Evolutionary conservation across 2,888 invertebrate species (phyloP), one percentile per base, ranked within the genome.

Genomic region (Orthonychiurus folsomi): DNA sequence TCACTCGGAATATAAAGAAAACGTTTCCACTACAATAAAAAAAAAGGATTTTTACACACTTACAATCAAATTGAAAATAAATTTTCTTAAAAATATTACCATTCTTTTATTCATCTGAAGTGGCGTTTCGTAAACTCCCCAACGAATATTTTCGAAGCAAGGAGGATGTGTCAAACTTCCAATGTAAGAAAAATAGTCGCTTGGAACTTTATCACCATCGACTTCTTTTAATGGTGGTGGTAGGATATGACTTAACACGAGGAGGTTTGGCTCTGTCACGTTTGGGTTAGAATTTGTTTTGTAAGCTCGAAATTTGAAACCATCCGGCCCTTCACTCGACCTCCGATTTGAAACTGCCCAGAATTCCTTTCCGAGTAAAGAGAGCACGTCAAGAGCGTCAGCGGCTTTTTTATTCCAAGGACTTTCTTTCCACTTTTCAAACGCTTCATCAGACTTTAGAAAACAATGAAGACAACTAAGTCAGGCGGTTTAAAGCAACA

Each of bases 1-100:
- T 63, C 63, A 28, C 60, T 60, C 20, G 63, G 63, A 26, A 63
- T 63, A 57, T 55, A 63, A 18, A 63, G 25, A 23, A 63, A 63
- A 1, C 55, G 5, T 21, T 60, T 59, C 27, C 25, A 63, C 63
- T 63, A 53, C 2, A 25, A 25, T 5, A 9, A 56, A 23, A 25
- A 23, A 15, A 15, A 56, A n/a, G 9, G n/a, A 25, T 15, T 53
- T 53, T 15, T 53, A 15, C n/a, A n/a, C n/a, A n/a, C n/a, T n/a
- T n/a, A 53, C 15, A 18, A 20, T 18, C 9, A 53, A 12, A 20
- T 53, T 18, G 18, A 18, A 15, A 53, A 53, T 12, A 15, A 12
- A 12, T 20, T 15, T 21, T 53, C 12, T 53, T 15, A 18, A 15
- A 18, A 47, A 23, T 12, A 12, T 48, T 53, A 63, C 63, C 56